These are phyloP conservation scores for Tauraco hartlaubi DNA, from an alignment of 2,797 vertebrate species.

Conservation along the genomic window DNA sequence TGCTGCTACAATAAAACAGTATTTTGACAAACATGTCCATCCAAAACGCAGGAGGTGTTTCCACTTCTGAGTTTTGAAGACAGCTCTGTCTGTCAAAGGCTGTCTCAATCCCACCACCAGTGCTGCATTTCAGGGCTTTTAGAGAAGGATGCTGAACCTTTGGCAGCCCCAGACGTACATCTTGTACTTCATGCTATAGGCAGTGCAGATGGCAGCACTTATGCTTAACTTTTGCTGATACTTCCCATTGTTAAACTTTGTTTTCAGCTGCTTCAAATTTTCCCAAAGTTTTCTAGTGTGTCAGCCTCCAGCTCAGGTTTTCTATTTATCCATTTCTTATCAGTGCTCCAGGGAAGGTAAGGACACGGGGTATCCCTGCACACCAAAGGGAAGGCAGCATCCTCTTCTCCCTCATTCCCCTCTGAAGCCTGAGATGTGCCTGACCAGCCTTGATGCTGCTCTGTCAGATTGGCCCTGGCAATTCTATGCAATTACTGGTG, in stretches of 20 bases:
- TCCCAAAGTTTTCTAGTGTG: neutral
- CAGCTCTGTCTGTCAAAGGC: neutral
- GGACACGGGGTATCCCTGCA: neutral
- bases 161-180: neutral
- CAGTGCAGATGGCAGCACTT: neutral
- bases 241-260: neutral
- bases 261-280: neutral
- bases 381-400: accelerated
- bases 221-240: neutral
- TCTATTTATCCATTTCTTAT: neutral
- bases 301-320: neutral
- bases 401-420: neutral
- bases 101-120: neutral
- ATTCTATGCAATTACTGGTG: neutral
- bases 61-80: neutral
- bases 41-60: neutral
- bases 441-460: neutral
- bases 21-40: conserved; percentile 18
- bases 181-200: neutral
- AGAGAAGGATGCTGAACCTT: neutral
- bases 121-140: neutral
- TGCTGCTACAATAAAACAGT: neutral
- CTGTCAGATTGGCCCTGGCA: neutral
- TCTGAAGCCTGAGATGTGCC: neutral
- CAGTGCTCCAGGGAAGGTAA: neutral